Evolutionary conservation across 2,888 invertebrate species (phyloP).

Genomic region (Hymenopus coronatus): DNA sequence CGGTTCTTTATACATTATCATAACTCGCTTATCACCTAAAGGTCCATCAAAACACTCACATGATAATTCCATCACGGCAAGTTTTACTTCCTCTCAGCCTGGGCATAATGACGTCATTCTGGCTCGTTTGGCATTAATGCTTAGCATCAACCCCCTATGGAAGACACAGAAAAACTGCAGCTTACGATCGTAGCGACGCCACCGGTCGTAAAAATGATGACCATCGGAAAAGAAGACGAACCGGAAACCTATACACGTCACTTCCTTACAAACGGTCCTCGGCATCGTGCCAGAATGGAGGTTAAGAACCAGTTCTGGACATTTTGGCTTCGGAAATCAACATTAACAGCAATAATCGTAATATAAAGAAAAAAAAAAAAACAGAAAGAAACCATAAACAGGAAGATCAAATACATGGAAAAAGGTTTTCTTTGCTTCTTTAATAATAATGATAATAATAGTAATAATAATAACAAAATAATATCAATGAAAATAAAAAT

Average conservation of each 20-base stretch:
- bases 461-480: too few species aligned
- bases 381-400: too few species aligned
- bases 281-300: neutral
- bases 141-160: neutral
- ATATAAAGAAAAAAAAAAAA: too few species aligned
- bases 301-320: too few species aligned
- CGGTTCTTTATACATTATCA: neutral
- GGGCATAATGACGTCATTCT: neutral
- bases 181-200: neutral
- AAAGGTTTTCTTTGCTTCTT: too few species aligned
- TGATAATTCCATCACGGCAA: neutral
- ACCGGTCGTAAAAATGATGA: neutral
- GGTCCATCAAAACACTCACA: neutral
- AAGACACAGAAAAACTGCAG: neutral
- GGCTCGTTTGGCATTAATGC: neutral
- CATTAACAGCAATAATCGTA: too few species aligned
- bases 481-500: too few species aligned
- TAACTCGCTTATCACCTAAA: neutral
- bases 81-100: neutral
- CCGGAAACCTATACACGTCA: slow-evolving; percentile 2
- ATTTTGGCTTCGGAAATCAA: too few species aligned
- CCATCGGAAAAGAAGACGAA: neutral
- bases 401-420: too few species aligned
- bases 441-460: too few species aligned
- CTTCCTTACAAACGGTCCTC: neutral